These are phyloP conservation scores for Limnephilus marmoratus DNA, from an alignment of 2,888 invertebrate species.

Conservation along the genomic window DNA sequence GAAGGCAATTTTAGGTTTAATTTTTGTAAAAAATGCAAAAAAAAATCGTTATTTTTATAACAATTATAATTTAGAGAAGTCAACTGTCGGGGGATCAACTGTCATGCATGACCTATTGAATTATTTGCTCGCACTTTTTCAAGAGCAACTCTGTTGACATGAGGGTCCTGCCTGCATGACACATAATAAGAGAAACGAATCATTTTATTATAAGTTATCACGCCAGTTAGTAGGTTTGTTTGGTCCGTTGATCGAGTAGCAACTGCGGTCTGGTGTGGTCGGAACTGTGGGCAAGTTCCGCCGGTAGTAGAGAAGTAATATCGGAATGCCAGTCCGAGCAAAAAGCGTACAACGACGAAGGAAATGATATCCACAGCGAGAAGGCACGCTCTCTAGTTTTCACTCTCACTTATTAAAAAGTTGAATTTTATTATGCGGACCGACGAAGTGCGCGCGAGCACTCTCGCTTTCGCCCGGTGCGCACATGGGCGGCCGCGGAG, in stretches of 20 bases:
- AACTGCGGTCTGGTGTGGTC: neutral
- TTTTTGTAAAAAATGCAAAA: too few relatives aligned
- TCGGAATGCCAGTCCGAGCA: slow-evolving; percentile 45
- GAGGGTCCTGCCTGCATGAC: neutral
- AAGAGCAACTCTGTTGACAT: neutral
- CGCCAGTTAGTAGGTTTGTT: neutral
- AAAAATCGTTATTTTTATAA: too few relatives aligned
- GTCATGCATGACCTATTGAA: too few relatives aligned
- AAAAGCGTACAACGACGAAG: slow-evolving; percentile 40
- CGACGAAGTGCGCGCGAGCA: slow-evolving; percentile 73
- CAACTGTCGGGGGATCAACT: too few relatives aligned
- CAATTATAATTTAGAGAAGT: too few relatives aligned
- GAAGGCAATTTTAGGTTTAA: too few relatives aligned
- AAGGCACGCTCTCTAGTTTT: slow-evolving; percentile 67
- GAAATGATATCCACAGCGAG: slow-evolving; percentile 53
- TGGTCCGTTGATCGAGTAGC: neutral
- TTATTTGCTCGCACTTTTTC: neutral
- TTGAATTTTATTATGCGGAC: slow-evolving; percentile 64
- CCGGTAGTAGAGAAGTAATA: neutral
- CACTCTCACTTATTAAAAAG: slow-evolving; percentile 64
- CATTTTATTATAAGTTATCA: neutral
- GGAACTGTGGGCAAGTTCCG: slow-evolving; percentile 34
- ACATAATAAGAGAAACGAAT: neutral
- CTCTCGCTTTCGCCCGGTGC: slow-evolving; percentile 71
- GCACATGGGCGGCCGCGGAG: slow-evolving; percentile 48